phyloP scores from a whole-genome alignment of 1,140 invertebrate species.

The Heliconius hermathena region DNA sequence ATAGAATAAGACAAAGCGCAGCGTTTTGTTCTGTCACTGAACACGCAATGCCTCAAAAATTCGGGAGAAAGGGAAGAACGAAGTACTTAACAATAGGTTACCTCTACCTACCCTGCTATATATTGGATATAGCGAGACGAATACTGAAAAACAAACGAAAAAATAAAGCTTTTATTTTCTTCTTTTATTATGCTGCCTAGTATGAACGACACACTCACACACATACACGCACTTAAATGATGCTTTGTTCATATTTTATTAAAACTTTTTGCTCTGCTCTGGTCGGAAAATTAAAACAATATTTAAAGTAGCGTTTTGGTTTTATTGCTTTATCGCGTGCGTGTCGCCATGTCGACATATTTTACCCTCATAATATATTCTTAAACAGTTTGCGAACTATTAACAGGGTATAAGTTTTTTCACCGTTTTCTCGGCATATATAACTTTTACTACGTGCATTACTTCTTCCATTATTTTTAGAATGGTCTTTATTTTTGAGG shows the following conservation, averaged over 20 bases:
- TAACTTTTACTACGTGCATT: not conserved
- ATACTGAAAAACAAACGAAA: too few species aligned
- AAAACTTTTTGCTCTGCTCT: not conserved
- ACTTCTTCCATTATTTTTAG: not conserved
- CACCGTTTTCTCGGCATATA: not conserved
- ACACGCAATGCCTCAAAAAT: too few species aligned
- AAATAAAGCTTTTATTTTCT: too few species aligned
- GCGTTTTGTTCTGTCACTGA: too few species aligned
- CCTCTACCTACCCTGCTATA: too few species aligned
- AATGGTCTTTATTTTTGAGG: not conserved
- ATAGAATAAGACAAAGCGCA: too few species aligned
- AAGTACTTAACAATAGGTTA: too few species aligned
- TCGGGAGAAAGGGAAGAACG: too few species aligned
- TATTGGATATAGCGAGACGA: too few species aligned
- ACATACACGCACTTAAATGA: not conserved
- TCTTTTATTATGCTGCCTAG: too few species aligned
- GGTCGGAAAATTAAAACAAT: conserved; percentile 7
- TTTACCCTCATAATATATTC: conserved; percentile 22
- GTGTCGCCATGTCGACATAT: conserved; percentile 10
- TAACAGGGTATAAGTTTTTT: not conserved
- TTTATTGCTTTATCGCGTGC: conserved; percentile 22
- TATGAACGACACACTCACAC: too few species aligned
- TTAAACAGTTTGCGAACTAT: conserved; percentile 23
- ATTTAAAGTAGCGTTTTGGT: conserved; percentile 2
- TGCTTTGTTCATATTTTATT: not conserved